A percentile compares a stretch with the other conserved stretches of the same genome.
Evolutionary conservation across 2,888 invertebrate species (phyloP).

Genomic region (Tanaodytes sp.): DNA sequence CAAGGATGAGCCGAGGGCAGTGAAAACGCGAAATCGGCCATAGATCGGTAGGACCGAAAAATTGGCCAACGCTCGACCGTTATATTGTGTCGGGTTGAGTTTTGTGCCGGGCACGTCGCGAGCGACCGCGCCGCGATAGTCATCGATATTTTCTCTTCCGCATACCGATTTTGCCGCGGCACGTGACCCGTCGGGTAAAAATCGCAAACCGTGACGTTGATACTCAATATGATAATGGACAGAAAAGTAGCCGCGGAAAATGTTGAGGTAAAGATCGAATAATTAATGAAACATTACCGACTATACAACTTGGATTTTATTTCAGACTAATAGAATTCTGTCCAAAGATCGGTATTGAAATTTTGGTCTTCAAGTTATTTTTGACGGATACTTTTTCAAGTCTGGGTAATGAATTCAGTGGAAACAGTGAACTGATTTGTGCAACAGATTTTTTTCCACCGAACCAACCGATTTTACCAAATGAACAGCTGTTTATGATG

Average conservation of each 20-base stretch:
- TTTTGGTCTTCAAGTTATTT: too few species aligned
- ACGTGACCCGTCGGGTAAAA: conserved; percentile 47
- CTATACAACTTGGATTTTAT: too few species aligned
- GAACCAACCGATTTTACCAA: too few species aligned
- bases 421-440: too few species aligned
- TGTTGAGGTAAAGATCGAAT: conserved; percentile 43
- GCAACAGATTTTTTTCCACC: too few species aligned
- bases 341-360: too few species aligned
- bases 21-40: conserved; percentile 32
- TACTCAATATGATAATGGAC: conserved; percentile 65
- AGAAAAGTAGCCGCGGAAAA: conserved; percentile 64
- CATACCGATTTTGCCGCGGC: conserved; percentile 67
- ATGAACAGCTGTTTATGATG: too few species aligned
- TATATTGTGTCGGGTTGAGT: conserved; percentile 58
- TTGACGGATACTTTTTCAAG: too few species aligned
- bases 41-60: conserved; percentile 46
- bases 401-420: too few species aligned
- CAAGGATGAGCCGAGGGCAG: conserved; percentile 16
- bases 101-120: conserved; percentile 57
- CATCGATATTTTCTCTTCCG: conserved; percentile 71
- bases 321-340: too few species aligned
- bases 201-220: conserved; percentile 63
- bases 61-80: conserved; percentile 55
- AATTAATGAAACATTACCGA: too few species aligned
- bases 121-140: conserved; percentile 61